phyloP scores from a whole-genome alignment of 2,888 invertebrate species.

The Drosophila rellima region DNA sequence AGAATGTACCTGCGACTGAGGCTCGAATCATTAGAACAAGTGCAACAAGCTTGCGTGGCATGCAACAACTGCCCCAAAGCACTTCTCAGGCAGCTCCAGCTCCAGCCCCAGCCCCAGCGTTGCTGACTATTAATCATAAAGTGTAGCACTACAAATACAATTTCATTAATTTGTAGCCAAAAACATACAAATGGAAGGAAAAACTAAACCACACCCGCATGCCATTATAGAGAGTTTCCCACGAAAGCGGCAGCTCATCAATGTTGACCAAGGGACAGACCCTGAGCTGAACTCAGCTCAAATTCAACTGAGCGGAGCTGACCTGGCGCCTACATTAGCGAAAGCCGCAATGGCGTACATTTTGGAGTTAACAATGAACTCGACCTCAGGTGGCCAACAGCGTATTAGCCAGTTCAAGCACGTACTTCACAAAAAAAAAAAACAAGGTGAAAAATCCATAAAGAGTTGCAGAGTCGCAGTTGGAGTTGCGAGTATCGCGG shows the following conservation, averaged over 20 bases:
- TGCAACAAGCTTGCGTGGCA: constrained; percentile 61
- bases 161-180: constrained; percentile 78
- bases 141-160: constrained; percentile 66
- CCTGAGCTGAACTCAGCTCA: constrained; percentile 7
- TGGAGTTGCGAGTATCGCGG: constrained; percentile 52
- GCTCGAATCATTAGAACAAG: constrained; percentile 69
- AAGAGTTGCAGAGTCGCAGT: constrained; percentile 44
- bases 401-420: constrained; percentile 71
- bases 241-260: constrained; percentile 66
- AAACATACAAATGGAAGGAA: constrained; percentile 51
- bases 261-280: constrained; percentile 55
- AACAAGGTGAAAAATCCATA: constrained; percentile 65
- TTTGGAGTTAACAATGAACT: constrained; percentile 30
- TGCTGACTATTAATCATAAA: constrained; percentile 73
- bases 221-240: constrained; percentile 82
- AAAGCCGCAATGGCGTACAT: constrained; percentile 30
- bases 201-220: constrained; percentile 84
- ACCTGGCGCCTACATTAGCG: constrained; percentile 66
- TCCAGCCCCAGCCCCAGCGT: not conserved
- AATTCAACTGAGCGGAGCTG: not conserved
- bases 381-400: constrained; percentile 47
- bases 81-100: constrained; percentile 51
- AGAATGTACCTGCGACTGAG: constrained; percentile 3
- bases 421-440: constrained; percentile 58
- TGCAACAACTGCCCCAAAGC: constrained; percentile 54